phyloP scores from a whole-genome alignment of 2,888 invertebrate genomes.

The Copidosoma aretas region DNA sequence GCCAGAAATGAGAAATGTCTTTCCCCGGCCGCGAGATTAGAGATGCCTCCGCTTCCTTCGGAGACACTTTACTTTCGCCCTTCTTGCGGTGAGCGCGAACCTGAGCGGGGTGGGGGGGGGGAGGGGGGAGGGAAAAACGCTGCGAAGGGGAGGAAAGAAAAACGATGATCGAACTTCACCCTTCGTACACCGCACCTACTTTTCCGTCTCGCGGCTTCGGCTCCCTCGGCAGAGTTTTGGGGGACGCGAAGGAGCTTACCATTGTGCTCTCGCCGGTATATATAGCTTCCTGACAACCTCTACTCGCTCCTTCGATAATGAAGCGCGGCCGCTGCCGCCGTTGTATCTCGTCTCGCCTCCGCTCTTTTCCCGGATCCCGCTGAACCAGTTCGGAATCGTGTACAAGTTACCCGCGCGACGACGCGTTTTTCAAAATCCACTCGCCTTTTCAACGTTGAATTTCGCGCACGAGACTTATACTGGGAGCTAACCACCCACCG shows the following conservation, averaged over 20 bases:
- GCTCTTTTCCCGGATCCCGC: conserved; percentile 1
- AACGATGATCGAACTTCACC: conserved; percentile 15
- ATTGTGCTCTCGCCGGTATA: conserved; percentile 22
- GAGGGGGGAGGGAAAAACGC: conserved; percentile 1
- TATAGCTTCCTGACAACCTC: conserved; percentile 28
- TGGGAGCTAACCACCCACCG: too few relatives aligned
- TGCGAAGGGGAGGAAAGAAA: not conserved
- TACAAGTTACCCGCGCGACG: too few relatives aligned
- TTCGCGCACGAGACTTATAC: too few relatives aligned
- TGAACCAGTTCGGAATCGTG: too few relatives aligned
- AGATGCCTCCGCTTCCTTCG: conserved; percentile 43
- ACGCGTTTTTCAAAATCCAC: too few relatives aligned
- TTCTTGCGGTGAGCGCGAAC: not conserved
- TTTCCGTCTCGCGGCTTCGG: too few relatives aligned
- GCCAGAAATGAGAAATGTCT: conserved; percentile 63
- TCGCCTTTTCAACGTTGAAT: too few relatives aligned
- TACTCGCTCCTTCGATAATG: conserved; percentile 34
- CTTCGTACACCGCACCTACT: not conserved
- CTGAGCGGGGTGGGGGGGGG: too few relatives aligned
- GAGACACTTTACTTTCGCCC: not conserved
- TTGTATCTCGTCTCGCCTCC: conserved; percentile 10
- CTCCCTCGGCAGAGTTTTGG: conserved; percentile 22
- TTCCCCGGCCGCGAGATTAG: conserved; percentile 50
- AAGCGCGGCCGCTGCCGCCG: conserved; percentile 1
- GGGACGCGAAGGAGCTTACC: not conserved